Base-by-base conservation (phyloP, 2,113 vertebrate genomes). In the Sorex fumeus region DNA sequence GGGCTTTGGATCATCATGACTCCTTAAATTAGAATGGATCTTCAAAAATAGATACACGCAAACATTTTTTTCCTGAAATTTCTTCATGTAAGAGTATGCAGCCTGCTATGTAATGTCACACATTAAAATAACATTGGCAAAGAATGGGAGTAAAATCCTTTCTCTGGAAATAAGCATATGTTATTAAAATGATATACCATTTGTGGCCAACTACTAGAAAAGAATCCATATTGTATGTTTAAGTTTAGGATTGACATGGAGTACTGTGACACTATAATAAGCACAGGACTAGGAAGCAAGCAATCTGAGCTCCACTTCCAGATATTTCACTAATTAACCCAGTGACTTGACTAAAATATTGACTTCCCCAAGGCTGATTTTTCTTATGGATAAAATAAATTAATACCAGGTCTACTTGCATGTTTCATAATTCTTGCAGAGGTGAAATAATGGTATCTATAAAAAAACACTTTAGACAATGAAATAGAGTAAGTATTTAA, bases 121-220 rank as follows among this genome's bases (percentile, higher is more conserved):
- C 95, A 91, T 96, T 95, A 97, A 97, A 97, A 97, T 97, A 96
- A 96, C 96, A 87, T 80, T 97, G 96, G 96, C 96, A 95, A 87
- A 84, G 89, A 81, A 93, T 92, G 84, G 74, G 90, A 95, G 92
- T 96, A 96, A 92, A 95, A 97, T 96, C 94, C 87, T 97, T 96
- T 97, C 95, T 97, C 91, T 97, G 94, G 95, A 97, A 96, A 97
- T 97, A 96, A 97, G 95, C 95, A 97, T 96, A 97, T 96, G 96
- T 94, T 97, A 97, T 97, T 97, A 97, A 97, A 96, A 97, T 96
- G 85, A 93, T 95, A 53, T 87, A 81, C 88, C 92, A 94, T 82
- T 90, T 94, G 89, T 95, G 93, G 96, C 95, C 95, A 97, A 95
- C 91, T 84, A 88, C 91, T 85, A 96, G 95, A 91, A 97, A 95